These are phyloP conservation scores for Lasius fuliginosus DNA, from an alignment of 2,888 invertebrate genomes.

Conservation along the genomic window DNA sequence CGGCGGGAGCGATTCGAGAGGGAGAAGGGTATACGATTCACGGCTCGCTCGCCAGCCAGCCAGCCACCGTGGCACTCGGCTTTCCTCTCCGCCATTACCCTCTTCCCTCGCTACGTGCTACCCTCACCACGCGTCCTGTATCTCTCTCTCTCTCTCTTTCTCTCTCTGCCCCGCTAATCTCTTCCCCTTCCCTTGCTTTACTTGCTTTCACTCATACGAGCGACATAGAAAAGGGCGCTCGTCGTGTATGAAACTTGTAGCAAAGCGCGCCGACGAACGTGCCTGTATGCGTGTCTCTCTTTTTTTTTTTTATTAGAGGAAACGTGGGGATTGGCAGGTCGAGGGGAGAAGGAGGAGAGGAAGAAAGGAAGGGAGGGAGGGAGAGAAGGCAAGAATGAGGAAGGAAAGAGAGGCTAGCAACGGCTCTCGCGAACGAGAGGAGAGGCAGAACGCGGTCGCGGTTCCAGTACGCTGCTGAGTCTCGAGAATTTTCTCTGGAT, in stretches of 20 bases:
- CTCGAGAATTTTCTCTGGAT: slow-evolving; percentile 46
- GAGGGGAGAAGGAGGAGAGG: slow-evolving; percentile 42
- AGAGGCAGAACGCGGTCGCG: slow-evolving; percentile 65
- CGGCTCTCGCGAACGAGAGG: slow-evolving; percentile 73
- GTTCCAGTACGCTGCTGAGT: slow-evolving; percentile 34
- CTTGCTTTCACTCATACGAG: slow-evolving; percentile 74
- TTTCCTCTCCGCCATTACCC: slow-evolving; percentile 72
- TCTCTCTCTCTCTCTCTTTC: neutral
- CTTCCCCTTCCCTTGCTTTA: slow-evolving; percentile 70
- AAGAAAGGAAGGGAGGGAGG: slow-evolving; percentile 51
- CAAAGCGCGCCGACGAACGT: slow-evolving; percentile 61
- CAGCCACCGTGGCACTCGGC: slow-evolving; percentile 84
- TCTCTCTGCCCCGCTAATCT: slow-evolving; percentile 73
- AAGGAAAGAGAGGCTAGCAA: slow-evolving; percentile 61
- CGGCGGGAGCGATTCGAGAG: slow-evolving; percentile 47
- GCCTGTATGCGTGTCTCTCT: slow-evolving; percentile 65
- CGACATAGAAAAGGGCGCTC: slow-evolving; percentile 72
- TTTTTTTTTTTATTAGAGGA: slow-evolving; percentile 35
- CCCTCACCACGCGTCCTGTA: slow-evolving; percentile 58
- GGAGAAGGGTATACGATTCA: slow-evolving; percentile 77
- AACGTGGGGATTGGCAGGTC: slow-evolving; percentile 42
- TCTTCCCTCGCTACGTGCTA: slow-evolving; percentile 11
- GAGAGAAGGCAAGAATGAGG: slow-evolving; percentile 54
- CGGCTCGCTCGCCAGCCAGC: slow-evolving; percentile 81
- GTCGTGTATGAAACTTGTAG: slow-evolving; percentile 46